Evolutionary conservation across 2,888 invertebrate species (phyloP), one percentile per base, ranked within the genome.

Genomic region (Liopterus haemorrhoidalis): DNA sequence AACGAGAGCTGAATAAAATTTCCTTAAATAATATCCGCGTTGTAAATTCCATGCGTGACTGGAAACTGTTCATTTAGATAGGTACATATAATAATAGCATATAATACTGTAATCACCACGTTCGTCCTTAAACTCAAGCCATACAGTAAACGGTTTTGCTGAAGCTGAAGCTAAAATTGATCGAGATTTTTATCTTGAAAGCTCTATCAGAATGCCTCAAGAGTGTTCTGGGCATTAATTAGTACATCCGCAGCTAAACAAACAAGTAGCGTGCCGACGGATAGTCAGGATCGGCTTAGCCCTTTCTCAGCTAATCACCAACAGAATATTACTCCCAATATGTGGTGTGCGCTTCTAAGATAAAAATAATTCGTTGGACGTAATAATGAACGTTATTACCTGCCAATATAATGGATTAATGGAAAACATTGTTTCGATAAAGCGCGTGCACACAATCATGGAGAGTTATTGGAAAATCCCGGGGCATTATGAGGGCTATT

Each of bases 351-450:
- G n/a, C n/a, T n/a, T n/a, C n/a, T n/a, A n/a, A 57, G 57, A 59
- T 58, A 58, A 66, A 67, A 66, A 67, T 65, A 66, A 63, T 64
- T 63, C 59, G 43, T 48, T 36, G 36, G 36, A 32, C 37, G 37
- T 27, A 39, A 51, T 51, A 41, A 38, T 30, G 24, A 15, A 42
- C 56, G 57, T 63, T 63, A 63, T 62, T 65, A 66, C 66, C 66
- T 67, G 67, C 64, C 68, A 67, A 66, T 67, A 66, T 63, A 57
- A 53, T 57, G 65, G 66, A 41, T 41, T 41, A 41, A 41, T 41
- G 41, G 41, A 41, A 40, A 40, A 40, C 31, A 41, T 32, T 32
- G 31, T 41, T 31, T 41, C 22, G 15, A 20, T 21, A 31, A 32
- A 41, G 32, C 31, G 39, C 30, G 28, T 28, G 20, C 28, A 19